Conservation (phyloP, 2,888 invertebrate genomes). For the Cheilosia pagana region DNA sequence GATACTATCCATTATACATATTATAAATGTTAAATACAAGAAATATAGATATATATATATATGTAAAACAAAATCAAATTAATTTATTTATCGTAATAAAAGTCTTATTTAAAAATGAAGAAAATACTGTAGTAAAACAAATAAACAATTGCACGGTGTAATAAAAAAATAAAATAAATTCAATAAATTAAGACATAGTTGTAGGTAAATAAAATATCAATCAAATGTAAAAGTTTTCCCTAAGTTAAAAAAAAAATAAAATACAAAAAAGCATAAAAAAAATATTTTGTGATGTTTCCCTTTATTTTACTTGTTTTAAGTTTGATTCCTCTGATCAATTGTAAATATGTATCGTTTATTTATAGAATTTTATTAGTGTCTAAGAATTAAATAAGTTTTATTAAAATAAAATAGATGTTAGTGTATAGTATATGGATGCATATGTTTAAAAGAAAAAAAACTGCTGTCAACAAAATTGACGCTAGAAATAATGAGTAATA, state of each 20-base stretch:
- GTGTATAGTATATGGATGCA: conserved; percentile 54
- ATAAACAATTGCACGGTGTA: conserved; percentile 51
- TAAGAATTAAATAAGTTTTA: conserved; percentile 59
- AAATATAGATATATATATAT: conserved; percentile 46
- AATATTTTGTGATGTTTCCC: conserved; percentile 68
- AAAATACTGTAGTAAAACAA: conserved; percentile 14
- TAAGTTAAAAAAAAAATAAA: conserved; percentile 19
- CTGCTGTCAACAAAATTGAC: conserved; percentile 54
- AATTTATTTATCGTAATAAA: conserved; percentile 70
- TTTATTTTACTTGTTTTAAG: conserved; percentile 28
- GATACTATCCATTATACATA: conserved; percentile 76
- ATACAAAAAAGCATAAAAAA: conserved; percentile 23
- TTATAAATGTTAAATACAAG: conserved; percentile 70
- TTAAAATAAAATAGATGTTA: conserved; percentile 58
- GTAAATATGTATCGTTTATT: conserved; percentile 63
- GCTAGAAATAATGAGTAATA: conserved; percentile 62
- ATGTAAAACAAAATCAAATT: conserved; percentile 63
- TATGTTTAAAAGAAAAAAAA: conserved; percentile 45
- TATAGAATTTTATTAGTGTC: conserved; percentile 41
- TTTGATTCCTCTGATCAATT: conserved; percentile 39
- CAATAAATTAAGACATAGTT: conserved; percentile 15
- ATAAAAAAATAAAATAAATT: conserved; percentile 15
- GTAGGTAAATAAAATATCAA: conserved; percentile 57
- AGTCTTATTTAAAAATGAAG: conserved; percentile 36
- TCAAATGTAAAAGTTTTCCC: conserved; percentile 51